A percentile compares a stretch with the other conserved stretches of the same genome.
These are phyloP conservation scores for Drosophila yooni DNA, from an alignment of 2,888 invertebrate species.

Conservation along the genomic window DNA sequence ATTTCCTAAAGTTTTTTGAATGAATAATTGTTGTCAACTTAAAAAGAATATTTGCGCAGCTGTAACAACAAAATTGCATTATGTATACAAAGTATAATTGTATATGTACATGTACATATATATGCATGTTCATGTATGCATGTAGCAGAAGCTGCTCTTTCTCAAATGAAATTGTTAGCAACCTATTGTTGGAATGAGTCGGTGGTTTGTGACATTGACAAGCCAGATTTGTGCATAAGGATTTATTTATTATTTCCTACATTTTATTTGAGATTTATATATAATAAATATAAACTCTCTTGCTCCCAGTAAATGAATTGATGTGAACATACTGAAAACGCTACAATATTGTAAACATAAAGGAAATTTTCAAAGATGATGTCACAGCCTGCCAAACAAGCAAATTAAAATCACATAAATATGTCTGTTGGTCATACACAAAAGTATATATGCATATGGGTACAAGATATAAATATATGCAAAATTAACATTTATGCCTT, in stretches of 20 bases:
- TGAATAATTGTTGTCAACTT: constrained; percentile 57
- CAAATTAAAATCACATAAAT: constrained; percentile 64
- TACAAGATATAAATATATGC: constrained; percentile 38
- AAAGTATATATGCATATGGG: constrained; percentile 1
- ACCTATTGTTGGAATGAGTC: neutral
- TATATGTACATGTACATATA: neutral
- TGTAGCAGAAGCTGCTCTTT: neutral
- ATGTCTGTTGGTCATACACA: constrained; percentile 11
- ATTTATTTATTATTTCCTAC: neutral
- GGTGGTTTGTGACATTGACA: neutral
- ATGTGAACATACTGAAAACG: neutral
- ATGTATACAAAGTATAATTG: constrained; percentile 4
- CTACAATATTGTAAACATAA: neutral
- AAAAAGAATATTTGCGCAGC: constrained; percentile 38
- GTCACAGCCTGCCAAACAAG: constrained; percentile 50
- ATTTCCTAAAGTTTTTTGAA: constrained; percentile 54
- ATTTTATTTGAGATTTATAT: neutral
- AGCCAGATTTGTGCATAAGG: neutral
- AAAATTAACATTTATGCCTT: constrained; percentile 64
- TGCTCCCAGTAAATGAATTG: constrained; percentile 5
- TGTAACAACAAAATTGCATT: constrained; percentile 22
- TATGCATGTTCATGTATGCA: no score
- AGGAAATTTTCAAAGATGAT: constrained; percentile 34
- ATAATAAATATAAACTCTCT: neutral
- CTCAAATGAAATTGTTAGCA: constrained; percentile 2